Evolutionary conservation across 2,888 invertebrate genomes (phyloP), one percentile per base, ranked within the genome.

Genomic region (Amaurobius ferox): DNA sequence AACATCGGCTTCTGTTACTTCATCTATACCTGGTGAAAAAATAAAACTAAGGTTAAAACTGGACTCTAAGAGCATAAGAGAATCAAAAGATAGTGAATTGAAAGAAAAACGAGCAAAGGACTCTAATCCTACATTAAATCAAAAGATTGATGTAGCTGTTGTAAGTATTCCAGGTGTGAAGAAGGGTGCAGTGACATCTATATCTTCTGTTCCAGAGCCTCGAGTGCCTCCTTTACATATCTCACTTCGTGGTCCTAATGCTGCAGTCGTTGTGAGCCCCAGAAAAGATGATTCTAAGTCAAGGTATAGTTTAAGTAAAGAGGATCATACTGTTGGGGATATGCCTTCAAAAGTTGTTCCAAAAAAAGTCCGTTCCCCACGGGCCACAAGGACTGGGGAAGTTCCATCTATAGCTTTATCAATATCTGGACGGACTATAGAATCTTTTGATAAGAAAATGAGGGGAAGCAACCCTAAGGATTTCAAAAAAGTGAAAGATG

Each of bases 201-300:
- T 55, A 62, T 68, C 78, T 32, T 70, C 81, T 77, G 77, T 74
- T 73, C 74, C 86, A 35, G 96, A 96, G 90, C 94, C 95, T 7
- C 93, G 96, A 78, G 97, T 97, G 67, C 97, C 97, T 9, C 97
- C 97, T 0, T 92, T 97, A 87, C 97, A 97, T 91, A 97, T 97
- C 90, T 96, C 96, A 80, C 92, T 97, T 61, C 93, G 96, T 86
- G 96, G 96, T 0, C 93, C 96, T 80, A 96, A 96, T 91, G 93
- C 93, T 23, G 95, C 96, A 0, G 96, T 96, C 55, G 96, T 97
- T 68, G 96, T 96, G 9, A 89, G 88, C 68, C 88, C 88, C 29
- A 67, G 89, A 40, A 89, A 88, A 68, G 89, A 89, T 32, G 86
- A 80, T 74, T 80, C 79, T 68, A 87, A 79, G 81, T 73, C 87